Evolutionary conservation across 2,888 invertebrate species (phyloP), one percentile per base, ranked within the genome.

Genomic region (Drepanosiphum platanoidis): DNA sequence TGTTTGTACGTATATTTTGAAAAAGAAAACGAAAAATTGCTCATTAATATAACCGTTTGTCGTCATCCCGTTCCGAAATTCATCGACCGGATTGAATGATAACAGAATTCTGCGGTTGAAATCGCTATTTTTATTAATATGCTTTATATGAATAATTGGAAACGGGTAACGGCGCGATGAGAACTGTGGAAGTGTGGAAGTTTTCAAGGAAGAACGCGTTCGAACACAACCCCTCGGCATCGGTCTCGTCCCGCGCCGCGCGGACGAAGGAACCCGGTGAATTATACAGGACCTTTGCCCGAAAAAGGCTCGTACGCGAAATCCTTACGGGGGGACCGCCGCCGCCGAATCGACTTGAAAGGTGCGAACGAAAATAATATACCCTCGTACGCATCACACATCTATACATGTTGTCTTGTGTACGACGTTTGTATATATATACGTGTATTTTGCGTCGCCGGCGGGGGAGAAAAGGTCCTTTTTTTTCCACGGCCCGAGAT

Each of bases 271-370:
- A 13, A 11, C 27, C 11, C 27, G 13, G n/a, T 13, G 30, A 11
- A 64, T 52, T 3, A 30, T 27, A 64, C 64, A 30, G 64, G 52
- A 52, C 52, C 52, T 52, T 52, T 22, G 18, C 52, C n/a, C 27
- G 27, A 61, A 61, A 64, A 64, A 9, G n/a, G 27, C 30, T 13
- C 30, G 27, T 13, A 61, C 9, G 22, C 22, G 1, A 61, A 30
- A 27, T 27, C 11, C 64, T 64, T 30, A 27, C n/a, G n/a, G n/a
- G n/a, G 64, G 15, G 9, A 61, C 58, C 34, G 34, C 13, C 15
- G n/a, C 52, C 11, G 5, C 11, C n/a, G 75, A 58, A n/a, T n/a
- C 58, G 3, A 30, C 42, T 79, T 66, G 42, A 79, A 79, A 79
- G 42, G 78, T 66, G 78, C 22, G n/a, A 79, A 15, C 9, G 18